These are phyloP conservation scores for Homarus gammarus DNA, from an alignment of 2,888 invertebrate genomes.

Conservation along the genomic window DNA sequence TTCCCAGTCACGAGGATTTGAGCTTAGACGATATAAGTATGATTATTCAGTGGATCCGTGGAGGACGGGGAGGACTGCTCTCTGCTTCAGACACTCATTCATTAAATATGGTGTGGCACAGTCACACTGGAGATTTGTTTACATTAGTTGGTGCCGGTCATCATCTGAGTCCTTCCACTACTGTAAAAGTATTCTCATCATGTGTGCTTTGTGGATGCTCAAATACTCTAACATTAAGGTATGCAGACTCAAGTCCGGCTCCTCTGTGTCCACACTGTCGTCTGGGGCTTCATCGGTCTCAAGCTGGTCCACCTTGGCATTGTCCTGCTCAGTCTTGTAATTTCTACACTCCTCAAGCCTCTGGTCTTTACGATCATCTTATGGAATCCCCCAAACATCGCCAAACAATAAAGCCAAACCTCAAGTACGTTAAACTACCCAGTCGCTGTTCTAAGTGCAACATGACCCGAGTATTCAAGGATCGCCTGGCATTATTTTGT, in stretches of 20 bases:
- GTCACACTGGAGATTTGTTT: constrained; percentile 53
- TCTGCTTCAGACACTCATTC: constrained; percentile 38
- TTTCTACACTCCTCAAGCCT: constrained; percentile 3
- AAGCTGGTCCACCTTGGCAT: constrained; percentile 51
- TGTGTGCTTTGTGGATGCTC: constrained; percentile 63
- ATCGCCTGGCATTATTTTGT: constrained; percentile 56
- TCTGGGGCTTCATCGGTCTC: constrained; percentile 35
- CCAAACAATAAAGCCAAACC: constrained; percentile 52
- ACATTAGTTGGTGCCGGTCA: constrained; percentile 25
- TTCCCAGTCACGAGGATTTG: constrained; percentile 28
- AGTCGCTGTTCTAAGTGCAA: constrained; percentile 49
- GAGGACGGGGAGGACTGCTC: constrained; percentile 55
- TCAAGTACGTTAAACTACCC: constrained; percentile 46
- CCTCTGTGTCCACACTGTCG: constrained; percentile 54
- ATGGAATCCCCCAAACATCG: constrained; percentile 55
- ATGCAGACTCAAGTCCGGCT: constrained; percentile 36
- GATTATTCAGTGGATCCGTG: constrained; percentile 54
- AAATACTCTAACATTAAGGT: constrained; percentile 42
- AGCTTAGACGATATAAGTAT: constrained; percentile 39
- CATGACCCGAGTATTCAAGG: constrained; percentile 25
- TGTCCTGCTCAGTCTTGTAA: constrained; percentile 52
- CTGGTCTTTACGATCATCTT: constrained; percentile 50
- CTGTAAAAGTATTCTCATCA: constrained; percentile 41
- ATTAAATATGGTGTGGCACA: constrained; percentile 45
- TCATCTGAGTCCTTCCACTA: constrained; percentile 35